Conservation (phyloP, 2,888 invertebrate genomes). For the Hymenopus coronatus region DNA sequence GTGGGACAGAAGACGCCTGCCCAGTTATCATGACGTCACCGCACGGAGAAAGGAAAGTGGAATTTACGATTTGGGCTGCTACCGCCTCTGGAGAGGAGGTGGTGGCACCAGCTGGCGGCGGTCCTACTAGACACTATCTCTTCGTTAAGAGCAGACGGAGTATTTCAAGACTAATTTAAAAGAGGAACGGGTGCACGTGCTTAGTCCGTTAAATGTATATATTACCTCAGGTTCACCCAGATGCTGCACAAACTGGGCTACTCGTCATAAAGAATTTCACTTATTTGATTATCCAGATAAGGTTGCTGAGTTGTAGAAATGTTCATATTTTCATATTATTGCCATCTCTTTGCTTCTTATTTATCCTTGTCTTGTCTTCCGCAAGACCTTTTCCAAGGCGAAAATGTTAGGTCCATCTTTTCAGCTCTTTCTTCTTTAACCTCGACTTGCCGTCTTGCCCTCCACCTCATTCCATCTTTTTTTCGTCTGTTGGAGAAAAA, state of each 20-base stretch:
- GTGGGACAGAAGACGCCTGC: neutral
- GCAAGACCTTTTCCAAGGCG: neutral
- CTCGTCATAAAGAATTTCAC: neutral
- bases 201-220: neutral
- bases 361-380: neutral
- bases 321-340: neutral
- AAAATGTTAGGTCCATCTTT: too few species aligned
- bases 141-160: conserved; percentile 7
- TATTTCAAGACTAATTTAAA: conserved; percentile 4
- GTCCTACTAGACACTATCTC: neutral
- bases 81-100: neutral
- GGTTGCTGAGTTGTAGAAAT: neutral
- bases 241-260: neutral
- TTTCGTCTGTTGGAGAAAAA: too few species aligned
- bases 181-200: conserved; percentile 1
- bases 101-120: neutral
- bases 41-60: neutral
- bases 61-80: conserved; percentile 11
- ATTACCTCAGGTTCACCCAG: neutral
- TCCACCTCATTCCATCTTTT: too few species aligned
- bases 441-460: too few species aligned
- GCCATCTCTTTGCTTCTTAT: neutral
- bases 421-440: too few species aligned
- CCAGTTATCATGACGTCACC: neutral
- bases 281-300: neutral